Base-by-base conservation (phyloP, 2,113 vertebrate species). In the Azemiops feae region DNA sequence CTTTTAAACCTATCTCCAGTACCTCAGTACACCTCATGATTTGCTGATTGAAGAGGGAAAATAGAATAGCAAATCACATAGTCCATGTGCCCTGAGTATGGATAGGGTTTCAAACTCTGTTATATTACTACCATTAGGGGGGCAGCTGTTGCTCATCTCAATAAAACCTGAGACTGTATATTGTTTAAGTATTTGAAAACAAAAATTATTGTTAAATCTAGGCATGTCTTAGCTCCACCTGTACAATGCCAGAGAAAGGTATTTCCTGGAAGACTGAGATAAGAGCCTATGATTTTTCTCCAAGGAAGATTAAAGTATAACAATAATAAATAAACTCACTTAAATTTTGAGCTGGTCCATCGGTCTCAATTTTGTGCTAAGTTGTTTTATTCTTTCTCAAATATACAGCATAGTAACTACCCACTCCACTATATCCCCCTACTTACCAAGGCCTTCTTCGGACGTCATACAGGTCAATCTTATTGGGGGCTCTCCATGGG, bases 401-500 rank as follows among this genome's bases (percentile, higher is more conserved):
- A 8, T 18, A 58, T 60, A 7, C 18, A 27, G 50, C 8, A 10
- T 30, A 87, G 12, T 60, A 3, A 30, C 25, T 39, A 30, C 52
- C 39, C 12, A 30, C 7, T 47, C 25, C 22, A 3, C 4, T 53
- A 6, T 4, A 39, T 50, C 25, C 16, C 1, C 5, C 58, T 81
- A 93, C 99, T 99, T 96, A 99, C 99, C 99, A 99, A 22, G 99
- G 99, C 95, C 99, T 98, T 94, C 99, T 97, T 97, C 99, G 98
- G 91, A 99, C 99, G 0, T 99, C 99, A 0, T 99, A 99, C 94
- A 99, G 98, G 98, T 99, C 99, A 5, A 99, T 99, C 98, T 99
- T 99, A 95, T 99, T 99, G 95, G 99, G 99, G 1, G 98, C 98
- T 97, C 98, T 98, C 99, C 99, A 99, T 0, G 98, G 98, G 87